A percentile compares a stretch with the other conserved stretches of the same genome.
Evolutionary conservation across 2,797 vertebrate genomes (phyloP).

Genomic region (Aratinga solstitialis): DNA sequence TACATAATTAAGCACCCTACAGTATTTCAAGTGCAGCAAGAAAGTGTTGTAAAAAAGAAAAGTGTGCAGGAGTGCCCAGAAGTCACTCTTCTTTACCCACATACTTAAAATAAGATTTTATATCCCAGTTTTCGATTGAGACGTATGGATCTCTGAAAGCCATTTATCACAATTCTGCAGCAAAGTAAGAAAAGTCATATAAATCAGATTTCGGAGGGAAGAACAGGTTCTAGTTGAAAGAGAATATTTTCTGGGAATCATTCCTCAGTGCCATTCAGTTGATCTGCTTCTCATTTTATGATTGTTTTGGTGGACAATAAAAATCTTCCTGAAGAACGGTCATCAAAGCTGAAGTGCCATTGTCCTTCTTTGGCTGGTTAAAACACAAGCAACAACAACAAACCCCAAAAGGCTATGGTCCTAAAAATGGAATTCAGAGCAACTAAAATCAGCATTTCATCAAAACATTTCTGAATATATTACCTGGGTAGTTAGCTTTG

Average conservation of each 20-base stretch:
- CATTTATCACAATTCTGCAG: not conserved
- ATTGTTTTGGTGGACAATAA: not conserved
- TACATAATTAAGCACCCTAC: not conserved
- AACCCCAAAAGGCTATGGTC: not conserved
- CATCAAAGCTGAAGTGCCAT: not conserved
- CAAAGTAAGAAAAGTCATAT: not conserved
- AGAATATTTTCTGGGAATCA: not conserved
- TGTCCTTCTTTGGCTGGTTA: not conserved
- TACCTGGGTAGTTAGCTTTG: not conserved
- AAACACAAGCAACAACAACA: not conserved
- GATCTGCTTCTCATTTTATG: slow-evolving; percentile 26
- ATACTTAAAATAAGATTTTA: not conserved
- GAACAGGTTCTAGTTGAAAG: not conserved
- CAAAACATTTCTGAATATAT: not conserved
- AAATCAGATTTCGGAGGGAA: not conserved
- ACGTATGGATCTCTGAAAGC: not conserved
- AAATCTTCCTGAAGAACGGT: not conserved
- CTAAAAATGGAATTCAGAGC: not conserved
- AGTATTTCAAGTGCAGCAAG: not conserved
- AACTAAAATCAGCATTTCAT: not conserved
- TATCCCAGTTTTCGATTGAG: not conserved
- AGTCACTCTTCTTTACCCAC: not conserved
- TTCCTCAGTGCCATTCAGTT: not conserved
- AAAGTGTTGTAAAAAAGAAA: not conserved
- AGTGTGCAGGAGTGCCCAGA: not conserved